phyloP scores from a whole-genome alignment of 2,113 vertebrate genomes.

The Rhinoptilus africanus region DNA sequence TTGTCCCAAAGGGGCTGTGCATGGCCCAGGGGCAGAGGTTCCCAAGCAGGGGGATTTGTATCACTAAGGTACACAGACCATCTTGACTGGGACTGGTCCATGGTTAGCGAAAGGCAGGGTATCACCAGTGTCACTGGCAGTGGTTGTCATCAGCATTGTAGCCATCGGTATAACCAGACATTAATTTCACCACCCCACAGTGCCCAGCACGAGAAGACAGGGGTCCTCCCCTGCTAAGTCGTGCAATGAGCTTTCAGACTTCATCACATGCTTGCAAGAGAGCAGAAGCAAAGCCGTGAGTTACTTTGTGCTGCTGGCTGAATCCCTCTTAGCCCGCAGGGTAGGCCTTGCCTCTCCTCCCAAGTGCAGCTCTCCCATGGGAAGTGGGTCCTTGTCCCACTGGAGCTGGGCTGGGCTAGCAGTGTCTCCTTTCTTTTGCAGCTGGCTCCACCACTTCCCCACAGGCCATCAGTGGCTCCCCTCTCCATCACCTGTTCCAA shows the following conservation, averaged over 20 bases:
- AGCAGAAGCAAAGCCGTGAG: background rate
- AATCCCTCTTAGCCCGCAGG: background rate
- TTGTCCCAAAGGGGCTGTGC: background rate
- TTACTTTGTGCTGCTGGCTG: background rate
- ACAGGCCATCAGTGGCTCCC: rapidly evolving
- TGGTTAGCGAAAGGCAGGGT: background rate
- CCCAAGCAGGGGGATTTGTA: background rate
- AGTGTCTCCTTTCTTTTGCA: background rate
- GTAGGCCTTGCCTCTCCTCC: background rate
- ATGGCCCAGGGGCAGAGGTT: background rate
- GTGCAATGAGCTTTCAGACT: background rate
- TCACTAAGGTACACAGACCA: background rate
- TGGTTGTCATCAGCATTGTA: rapidly evolving
- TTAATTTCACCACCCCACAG: background rate
- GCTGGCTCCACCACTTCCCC: background rate
- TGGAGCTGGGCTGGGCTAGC: background rate
- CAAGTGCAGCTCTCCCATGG: rapidly evolving
- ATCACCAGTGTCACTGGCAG: background rate
- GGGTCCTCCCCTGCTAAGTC: background rate
- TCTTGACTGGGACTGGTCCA: background rate
- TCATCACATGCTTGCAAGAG: background rate
- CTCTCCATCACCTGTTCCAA: background rate
- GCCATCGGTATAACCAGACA: background rate
- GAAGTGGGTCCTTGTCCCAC: rapidly evolving
- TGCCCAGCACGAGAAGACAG: background rate